Conservation (phyloP, 2,113 vertebrate genomes). For the Salminus brasiliensis region DNA sequence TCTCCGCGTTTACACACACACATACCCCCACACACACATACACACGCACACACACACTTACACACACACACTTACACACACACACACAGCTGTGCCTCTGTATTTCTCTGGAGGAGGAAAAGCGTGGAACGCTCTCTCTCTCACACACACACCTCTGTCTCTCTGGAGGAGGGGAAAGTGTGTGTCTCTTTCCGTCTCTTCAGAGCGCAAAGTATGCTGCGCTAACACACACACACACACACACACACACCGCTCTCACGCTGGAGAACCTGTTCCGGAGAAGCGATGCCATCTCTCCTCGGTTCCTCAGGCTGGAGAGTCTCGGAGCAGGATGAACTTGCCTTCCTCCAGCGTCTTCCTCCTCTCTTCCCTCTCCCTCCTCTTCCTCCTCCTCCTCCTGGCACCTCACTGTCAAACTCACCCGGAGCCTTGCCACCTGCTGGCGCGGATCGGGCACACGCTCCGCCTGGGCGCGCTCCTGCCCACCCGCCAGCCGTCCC, state of each 20-base stretch:
- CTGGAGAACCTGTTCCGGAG: not conserved
- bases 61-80: too few species aligned
- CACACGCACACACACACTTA: too few species aligned
- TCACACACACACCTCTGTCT: too few species aligned
- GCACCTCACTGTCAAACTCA: conserved; percentile 66
- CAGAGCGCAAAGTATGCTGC: not conserved
- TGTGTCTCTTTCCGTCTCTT: not conserved
- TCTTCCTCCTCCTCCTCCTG: not conserved
- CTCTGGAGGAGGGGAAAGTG: too few species aligned
- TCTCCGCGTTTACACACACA: too few species aligned
- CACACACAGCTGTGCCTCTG: too few species aligned
- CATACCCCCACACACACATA: too few species aligned
- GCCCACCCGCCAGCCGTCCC: conserved; percentile 76
- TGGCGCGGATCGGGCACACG: conserved; percentile 79
- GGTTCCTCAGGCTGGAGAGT: conserved; percentile 33
- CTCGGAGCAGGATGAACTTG: conserved; percentile 61
- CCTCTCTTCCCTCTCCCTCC: not conserved
- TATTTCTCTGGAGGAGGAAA: too few species aligned
- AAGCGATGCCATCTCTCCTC: conserved; percentile 39
- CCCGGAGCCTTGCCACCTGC: conserved; percentile 82
- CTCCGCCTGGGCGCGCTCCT: conserved; percentile 84
- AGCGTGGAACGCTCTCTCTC: too few species aligned
- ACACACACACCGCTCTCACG: not conserved
- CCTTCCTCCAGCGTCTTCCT: conserved; percentile 49
- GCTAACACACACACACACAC: too few species aligned